Conservation (phyloP, 2,113 vertebrate genomes). For the Oreochromis spilurus region DNA sequence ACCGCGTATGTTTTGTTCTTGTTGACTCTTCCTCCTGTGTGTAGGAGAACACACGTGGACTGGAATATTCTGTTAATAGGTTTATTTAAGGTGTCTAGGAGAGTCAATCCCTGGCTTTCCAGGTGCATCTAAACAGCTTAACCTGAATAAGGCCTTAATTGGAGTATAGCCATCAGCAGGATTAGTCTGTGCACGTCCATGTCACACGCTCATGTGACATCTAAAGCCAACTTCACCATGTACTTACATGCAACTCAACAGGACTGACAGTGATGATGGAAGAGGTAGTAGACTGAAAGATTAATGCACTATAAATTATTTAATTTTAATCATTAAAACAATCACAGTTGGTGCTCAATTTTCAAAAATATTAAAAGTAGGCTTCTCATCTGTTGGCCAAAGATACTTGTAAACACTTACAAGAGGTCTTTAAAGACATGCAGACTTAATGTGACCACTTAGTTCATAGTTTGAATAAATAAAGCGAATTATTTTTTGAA, state of each 20-base stretch:
- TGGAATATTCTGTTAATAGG: constrained; percentile 48
- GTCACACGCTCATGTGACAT: not conserved
- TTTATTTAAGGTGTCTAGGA: constrained; percentile 48
- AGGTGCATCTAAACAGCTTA: constrained; percentile 55
- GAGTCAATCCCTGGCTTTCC: constrained; percentile 17
- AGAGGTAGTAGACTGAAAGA: not conserved
- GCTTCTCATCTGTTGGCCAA: not conserved
- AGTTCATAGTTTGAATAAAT: not conserved
- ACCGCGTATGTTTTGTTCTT: not conserved
- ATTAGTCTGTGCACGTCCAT: not conserved
- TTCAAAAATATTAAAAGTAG: not conserved
- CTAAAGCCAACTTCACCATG: not conserved
- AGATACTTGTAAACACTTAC: not conserved
- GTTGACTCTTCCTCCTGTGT: not conserved
- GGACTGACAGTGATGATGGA: not conserved
- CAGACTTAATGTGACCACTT: not conserved
- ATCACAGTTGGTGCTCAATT: not conserved
- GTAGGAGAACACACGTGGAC: not conserved
- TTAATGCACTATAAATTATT: not conserved
- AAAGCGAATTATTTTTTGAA: not conserved
- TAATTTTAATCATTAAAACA: not conserved
- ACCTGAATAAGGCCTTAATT: constrained; percentile 35
- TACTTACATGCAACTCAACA: not conserved
- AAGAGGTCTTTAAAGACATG: not conserved
- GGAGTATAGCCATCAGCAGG: constrained; percentile 6